Base-by-base conservation (phyloP, 2,797 vertebrate genomes). In the Falco berigora region DNA sequence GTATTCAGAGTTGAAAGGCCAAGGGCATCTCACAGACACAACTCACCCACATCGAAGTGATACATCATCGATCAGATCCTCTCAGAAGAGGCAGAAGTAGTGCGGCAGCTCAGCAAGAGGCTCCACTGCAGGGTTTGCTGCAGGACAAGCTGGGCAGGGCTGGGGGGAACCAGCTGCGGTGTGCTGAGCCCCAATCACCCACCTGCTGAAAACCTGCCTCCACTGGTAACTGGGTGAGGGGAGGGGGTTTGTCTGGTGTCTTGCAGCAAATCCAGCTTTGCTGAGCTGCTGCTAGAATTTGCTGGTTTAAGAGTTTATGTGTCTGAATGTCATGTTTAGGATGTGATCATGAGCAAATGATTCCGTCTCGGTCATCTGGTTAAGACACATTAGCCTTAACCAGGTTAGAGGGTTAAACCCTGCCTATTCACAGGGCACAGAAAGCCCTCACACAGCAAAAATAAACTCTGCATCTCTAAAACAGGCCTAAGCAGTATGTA, bases 21-120 rank as follows among this genome's bases (percentile, higher is more conserved):
- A 0, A 21, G 11, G 68, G 14, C 50, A 53, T n/a, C 34, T 42
- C 81, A 12, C 5, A 52, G 20, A 6, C n/a, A 38, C 23, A 14
- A 47, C n/a, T 64, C 6, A 59, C 50, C 66, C 10, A 7, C 2
- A 0, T 1, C 0, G 1, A 52, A 38, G 32, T 1, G 5, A 8
- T 1, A 8, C 4, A 6, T 4, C 14, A 5, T 5, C 3, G 1
- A 23, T 6, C 2, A 0, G 8, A 49, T 8, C 6, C 44, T 3
- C 42, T 12, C 49, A 5, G 46, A 19, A 88, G 13, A 30, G 14
- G 10, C 79, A 53, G 61, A 24, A 11, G 11, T 2, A 40, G 9
- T 5, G 4, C 32, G 11, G 30, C 25, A 62, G 53, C 58, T 17
- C 12, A 7, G 8, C 1, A 0, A 2, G n/a, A 30, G 5, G 4